Evolutionary conservation across 2,888 invertebrate genomes (phyloP).

Genomic region (Dorcus parallelipipedus): DNA sequence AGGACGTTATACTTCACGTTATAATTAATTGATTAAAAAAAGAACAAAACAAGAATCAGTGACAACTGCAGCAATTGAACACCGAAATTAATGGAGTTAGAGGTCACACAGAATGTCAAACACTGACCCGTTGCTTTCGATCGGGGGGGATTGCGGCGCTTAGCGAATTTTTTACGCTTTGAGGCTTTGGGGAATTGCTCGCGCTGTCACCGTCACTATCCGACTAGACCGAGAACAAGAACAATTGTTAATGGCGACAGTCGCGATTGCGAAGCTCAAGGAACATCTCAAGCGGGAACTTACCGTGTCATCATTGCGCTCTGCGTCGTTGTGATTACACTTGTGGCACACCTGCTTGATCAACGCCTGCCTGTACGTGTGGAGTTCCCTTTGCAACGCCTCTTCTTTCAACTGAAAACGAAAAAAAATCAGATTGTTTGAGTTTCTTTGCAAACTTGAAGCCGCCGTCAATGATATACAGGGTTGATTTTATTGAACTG

Average conservation of each 20-base stretch:
- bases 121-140: too few relatives aligned
- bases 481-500: too few relatives aligned
- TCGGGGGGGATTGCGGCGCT: too few relatives aligned
- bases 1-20: too few relatives aligned
- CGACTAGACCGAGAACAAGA: not conserved
- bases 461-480: not conserved
- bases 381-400: constrained; percentile 72
- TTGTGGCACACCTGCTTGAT: constrained; percentile 65
- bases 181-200: too few relatives aligned
- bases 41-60: too few relatives aligned
- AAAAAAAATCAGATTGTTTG: not conserved
- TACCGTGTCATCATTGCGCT: constrained; percentile 58
- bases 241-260: not conserved
- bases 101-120: too few relatives aligned
- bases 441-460: too few relatives aligned
- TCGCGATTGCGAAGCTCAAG: not conserved
- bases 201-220: not conserved
- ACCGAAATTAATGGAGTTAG: too few relatives aligned
- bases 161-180: too few relatives aligned
- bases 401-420: constrained; percentile 68
- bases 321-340: constrained; percentile 55
- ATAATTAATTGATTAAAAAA: too few relatives aligned
- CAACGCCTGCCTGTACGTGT: constrained; percentile 72
- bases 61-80: too few relatives aligned
- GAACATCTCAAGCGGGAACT: constrained; percentile 34